Evolutionary conservation across 1,140 invertebrate genomes (phyloP), one percentile per base, ranked within the genome.

Genomic region (Zaprionus inermis): DNA sequence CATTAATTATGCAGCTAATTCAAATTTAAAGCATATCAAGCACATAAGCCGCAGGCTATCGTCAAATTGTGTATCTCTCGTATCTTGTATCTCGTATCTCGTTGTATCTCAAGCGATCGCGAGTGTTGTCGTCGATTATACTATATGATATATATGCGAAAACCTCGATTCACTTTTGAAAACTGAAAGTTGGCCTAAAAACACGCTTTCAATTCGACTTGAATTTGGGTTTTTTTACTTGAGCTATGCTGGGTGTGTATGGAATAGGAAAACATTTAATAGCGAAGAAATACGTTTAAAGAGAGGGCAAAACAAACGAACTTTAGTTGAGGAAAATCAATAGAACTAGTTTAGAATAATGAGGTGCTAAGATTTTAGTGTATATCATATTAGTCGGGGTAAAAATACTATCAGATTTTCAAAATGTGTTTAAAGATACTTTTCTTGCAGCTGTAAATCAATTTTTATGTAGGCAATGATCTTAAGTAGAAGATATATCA

Each of bases 171-270:
- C 69, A 63, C 65, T 79, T 84, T 84, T 86, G 51, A 82, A 86
- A 86, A 86, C 63, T 74, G 83, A 86, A 86, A 86, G 83, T 86
- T 86, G 84, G 84, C 84, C 83, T 77, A 79, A 89, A 83, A 86
- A 86, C 83, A 86, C 73, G 81, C 66, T 86, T 89, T 60, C 57
- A 69, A 69, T 69, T 61, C 18, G 44, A 34, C 30, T 68, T 28
- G n/a, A 41, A 67, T 36, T 54, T 11, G 16, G 34, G 20, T 38
- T 63, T 56, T 56, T 34, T 20, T 34, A 32, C 5, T 56, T 9
- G 32, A n/a, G 22, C 12, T n/a, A 3, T 54, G 20, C 9, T 10
- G 51, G 61, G 61, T 64, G 61, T 64, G 61, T 22, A 1, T 49
- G 18, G 44, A 20, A 49, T 49, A 20, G 44, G 10, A 49, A 49